A percentile compares a stretch with the other conserved stretches of the same genome.
These are phyloP conservation scores for Diadophis punctatus DNA, from an alignment of 2,113 vertebrate species.

Conservation along the genomic window DNA sequence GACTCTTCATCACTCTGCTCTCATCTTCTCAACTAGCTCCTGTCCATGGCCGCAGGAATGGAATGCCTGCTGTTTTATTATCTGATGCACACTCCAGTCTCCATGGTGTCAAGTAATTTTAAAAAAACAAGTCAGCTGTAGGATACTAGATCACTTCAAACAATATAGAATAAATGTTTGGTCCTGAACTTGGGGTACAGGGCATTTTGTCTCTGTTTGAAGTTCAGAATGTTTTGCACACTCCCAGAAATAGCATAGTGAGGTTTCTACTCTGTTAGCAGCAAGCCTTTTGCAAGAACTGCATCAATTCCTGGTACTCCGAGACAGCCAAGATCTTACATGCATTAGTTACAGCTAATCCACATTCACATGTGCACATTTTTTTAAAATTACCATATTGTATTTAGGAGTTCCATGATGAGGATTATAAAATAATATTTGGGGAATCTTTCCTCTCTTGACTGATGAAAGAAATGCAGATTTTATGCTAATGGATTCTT, in stretches of 20 bases:
- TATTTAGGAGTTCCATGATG: constrained; percentile 39
- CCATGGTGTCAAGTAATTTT: neutral
- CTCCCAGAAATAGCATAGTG: neutral
- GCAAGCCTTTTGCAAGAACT: neutral
- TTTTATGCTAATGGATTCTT: constrained; percentile 58
- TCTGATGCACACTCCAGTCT: neutral
- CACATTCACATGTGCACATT: constrained; percentile 22
- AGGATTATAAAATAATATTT: constrained; percentile 45
- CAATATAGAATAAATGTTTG: neutral
- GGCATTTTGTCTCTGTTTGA: neutral
- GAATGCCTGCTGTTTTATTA: neutral
- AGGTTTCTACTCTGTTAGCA: neutral
- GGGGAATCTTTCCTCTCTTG: constrained; percentile 51
- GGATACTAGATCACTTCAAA: neutral
- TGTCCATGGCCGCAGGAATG: neutral
- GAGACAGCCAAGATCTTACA: neutral
- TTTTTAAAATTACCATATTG: constrained; percentile 44
- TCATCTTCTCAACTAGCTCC: neutral
- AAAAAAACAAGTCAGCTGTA: neutral
- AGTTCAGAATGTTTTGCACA: neutral
- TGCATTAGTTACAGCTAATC: neutral
- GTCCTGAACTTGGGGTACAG: neutral
- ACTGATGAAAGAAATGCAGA: constrained; percentile 61
- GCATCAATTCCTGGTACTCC: neutral
- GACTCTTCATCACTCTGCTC: neutral